These are phyloP conservation scores for Cancer borealis DNA, from an alignment of 2,888 invertebrate species.

Conservation along the genomic window DNA sequence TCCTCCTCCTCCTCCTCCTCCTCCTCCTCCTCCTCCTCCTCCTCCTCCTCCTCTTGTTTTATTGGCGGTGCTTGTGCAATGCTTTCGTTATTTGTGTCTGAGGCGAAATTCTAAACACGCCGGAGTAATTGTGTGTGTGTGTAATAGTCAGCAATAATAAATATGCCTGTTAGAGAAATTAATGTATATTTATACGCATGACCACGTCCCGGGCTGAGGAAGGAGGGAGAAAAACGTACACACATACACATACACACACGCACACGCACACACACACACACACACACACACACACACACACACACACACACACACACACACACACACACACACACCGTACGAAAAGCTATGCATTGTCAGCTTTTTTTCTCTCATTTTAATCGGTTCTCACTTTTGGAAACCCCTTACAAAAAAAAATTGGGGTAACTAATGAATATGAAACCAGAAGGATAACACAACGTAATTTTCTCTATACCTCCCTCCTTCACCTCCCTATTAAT, in stretches of 20 bases:
- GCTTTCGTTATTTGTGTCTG: not conserved
- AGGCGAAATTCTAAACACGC: not conserved
- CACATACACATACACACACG: no score
- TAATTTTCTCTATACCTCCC: not conserved
- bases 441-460: not conserved
- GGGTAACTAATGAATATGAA: not conserved
- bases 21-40: not conserved
- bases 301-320: not conserved
- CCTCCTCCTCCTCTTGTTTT: not conserved
- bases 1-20: not conserved
- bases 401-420: not conserved
- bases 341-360: not conserved
- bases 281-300: no score
- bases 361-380: not conserved
- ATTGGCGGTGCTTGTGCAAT: not conserved
- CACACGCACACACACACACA: no score
- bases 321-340: not conserved
- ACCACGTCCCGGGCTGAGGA: not conserved
- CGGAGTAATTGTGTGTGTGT: conserved; percentile 11
- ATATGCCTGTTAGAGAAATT: not conserved
- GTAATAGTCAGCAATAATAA: not conserved
- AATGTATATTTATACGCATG: not conserved
- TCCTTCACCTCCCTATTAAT: not conserved
- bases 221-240: not conserved
- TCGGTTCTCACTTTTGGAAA: not conserved